Percentiles rank a stretch among this genome's conserved stretches.
These are phyloP conservation scores for Tenthredo scrophulariae DNA, from an alignment of 2,888 invertebrate genomes.

Conservation along the genomic window DNA sequence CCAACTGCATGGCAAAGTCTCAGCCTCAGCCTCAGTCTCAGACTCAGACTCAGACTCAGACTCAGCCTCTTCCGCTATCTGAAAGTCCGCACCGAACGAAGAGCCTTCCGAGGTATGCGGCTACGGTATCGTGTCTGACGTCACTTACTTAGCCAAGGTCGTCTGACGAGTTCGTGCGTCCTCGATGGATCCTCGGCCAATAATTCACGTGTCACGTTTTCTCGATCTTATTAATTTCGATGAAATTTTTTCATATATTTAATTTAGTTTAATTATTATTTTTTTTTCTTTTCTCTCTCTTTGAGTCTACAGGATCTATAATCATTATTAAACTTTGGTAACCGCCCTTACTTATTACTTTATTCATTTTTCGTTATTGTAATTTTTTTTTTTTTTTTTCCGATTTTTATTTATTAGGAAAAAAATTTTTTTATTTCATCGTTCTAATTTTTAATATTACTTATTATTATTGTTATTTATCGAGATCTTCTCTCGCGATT, in stretches of 20 bases:
- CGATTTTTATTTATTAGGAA: neutral
- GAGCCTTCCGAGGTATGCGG: constrained; percentile 63
- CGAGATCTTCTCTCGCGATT: neutral
- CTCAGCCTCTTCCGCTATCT: constrained; percentile 26
- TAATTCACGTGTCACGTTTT: neutral
- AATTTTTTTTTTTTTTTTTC: neutral
- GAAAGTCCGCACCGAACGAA: constrained; percentile 21
- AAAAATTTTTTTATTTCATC: neutral
- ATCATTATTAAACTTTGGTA: neutral
- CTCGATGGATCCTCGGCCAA: constrained; percentile 21
- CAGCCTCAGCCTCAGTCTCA: neutral
- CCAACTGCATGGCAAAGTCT: neutral
- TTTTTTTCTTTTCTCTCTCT: neutral
- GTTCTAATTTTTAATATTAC: neutral
- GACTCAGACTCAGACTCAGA: neutral
- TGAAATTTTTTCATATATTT: neutral
- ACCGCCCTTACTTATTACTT: neutral
- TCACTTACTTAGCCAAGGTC: constrained; percentile 73
- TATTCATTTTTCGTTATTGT: neutral
- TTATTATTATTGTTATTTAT: neutral
- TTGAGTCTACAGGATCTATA: neutral
- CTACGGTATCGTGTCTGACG: constrained; percentile 67
- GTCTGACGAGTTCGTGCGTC: constrained; percentile 68
- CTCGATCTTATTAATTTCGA: neutral
- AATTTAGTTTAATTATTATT: neutral